Percentiles rank a stretch among this genome's conserved stretches.
phyloP scores from a whole-genome alignment of 2,888 invertebrate genomes.

The Ectemnius continuus region DNA sequence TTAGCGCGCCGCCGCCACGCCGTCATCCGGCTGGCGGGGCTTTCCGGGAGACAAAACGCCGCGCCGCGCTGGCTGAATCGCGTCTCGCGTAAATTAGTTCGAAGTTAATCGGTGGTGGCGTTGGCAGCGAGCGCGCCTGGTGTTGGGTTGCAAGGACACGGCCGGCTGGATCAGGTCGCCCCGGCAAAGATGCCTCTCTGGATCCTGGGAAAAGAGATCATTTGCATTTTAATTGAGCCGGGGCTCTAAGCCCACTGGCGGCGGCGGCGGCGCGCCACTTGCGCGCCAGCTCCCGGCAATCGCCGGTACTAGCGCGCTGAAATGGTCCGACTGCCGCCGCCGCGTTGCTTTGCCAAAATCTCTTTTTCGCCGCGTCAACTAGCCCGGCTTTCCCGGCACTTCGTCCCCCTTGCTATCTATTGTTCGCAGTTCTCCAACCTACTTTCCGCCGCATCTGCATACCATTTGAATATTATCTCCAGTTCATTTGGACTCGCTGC shows the following conservation, averaged over 20 bases:
- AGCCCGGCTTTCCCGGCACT: too few species aligned
- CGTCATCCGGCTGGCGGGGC: constrained; percentile 35
- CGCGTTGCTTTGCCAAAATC: constrained; percentile 13
- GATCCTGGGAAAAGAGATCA: constrained; percentile 68
- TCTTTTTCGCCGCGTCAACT: neutral
- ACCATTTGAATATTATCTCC: constrained; percentile 27
- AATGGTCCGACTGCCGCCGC: constrained; percentile 9
- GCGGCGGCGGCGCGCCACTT: constrained; percentile 37
- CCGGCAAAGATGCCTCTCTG: constrained; percentile 50
- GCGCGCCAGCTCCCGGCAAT: neutral
- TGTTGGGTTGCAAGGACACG: constrained; percentile 54
- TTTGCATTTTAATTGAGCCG: constrained; percentile 75
- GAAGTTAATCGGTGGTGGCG: constrained; percentile 70
- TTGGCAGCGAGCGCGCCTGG: constrained; percentile 48
- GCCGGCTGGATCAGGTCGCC: constrained; percentile 28
- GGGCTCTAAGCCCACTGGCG: constrained; percentile 34
- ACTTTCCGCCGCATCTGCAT: neutral
- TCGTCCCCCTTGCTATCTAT: constrained; percentile 2
- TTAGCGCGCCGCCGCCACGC: constrained; percentile 46
- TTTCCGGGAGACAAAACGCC: constrained; percentile 43
- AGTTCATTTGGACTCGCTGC: too few species aligned
- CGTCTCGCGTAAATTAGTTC: constrained; percentile 69
- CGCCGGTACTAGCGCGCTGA: too few species aligned
- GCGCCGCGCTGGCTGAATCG: constrained; percentile 24
- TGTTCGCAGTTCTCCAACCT: constrained; percentile 12